phyloP scores from a whole-genome alignment of 92 coral and sea anemone genomes.

The Siderastrea radians region DNA sequence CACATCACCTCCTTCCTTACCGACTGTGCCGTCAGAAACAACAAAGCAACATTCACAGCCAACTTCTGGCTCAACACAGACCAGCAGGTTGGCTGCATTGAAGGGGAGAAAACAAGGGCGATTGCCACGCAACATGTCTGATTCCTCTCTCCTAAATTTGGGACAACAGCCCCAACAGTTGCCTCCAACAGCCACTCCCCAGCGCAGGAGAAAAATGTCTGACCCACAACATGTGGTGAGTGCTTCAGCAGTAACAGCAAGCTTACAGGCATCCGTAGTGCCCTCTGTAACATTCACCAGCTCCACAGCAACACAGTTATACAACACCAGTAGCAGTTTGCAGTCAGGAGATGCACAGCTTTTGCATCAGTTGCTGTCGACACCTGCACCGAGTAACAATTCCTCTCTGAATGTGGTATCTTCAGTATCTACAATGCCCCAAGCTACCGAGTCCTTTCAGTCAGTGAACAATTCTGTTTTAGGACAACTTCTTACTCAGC shows the following conservation, averaged over 20 bases:
- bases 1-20: slow-evolving; percentile 52
- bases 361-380: slow-evolving; percentile 47
- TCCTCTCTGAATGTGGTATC: neutral
- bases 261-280: slow-evolving; percentile 24
- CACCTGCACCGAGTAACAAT: slow-evolving; percentile 19
- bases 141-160: slow-evolving; percentile 88
- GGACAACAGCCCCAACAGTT: slow-evolving; percentile 57
- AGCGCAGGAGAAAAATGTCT: slow-evolving; percentile 69
- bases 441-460: slow-evolving; percentile 54
- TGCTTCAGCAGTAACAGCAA: slow-evolving; percentile 35
- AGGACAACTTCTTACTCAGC: slow-evolving; percentile 49
- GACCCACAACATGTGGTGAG: slow-evolving; percentile 50
- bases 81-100: slow-evolving; percentile 10
- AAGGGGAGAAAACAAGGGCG: slow-evolving; percentile 72
- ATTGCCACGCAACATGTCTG: slow-evolving; percentile 94
- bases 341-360: slow-evolving; percentile 52
- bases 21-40: slow-evolving; percentile 24
- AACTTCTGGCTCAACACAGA: slow-evolving; percentile 48
- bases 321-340: slow-evolving; percentile 30
- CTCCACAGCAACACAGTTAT: slow-evolving; percentile 40
- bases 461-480: slow-evolving; percentile 61
- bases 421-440: slow-evolving; percentile 43
- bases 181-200: slow-evolving; percentile 10
- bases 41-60: slow-evolving; percentile 32
- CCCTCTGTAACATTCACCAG: slow-evolving; percentile 30